Base-by-base conservation (phyloP, 2,797 vertebrate genomes). In the Enteromius radiatus region DNA sequence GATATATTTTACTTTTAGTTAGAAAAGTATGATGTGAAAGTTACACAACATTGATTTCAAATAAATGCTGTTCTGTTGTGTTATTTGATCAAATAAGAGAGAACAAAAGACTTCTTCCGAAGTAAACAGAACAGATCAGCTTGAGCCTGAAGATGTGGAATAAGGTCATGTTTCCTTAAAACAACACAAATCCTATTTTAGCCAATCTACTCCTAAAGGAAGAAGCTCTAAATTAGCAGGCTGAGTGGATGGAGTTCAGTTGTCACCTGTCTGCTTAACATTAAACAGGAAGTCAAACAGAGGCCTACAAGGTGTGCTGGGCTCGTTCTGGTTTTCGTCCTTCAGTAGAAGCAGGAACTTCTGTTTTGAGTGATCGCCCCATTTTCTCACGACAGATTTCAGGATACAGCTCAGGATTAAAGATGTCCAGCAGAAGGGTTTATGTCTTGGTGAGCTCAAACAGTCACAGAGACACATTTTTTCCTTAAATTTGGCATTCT, bases 311-410 rank as follows among this genome's bases (percentile, higher is more conserved):
- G 68, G 74, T 85, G 45, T 63, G 74, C 49, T 80, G 43, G 33
- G 78, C 70, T 28, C 59, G 74, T 65, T 84, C 77, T 88, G 84
- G 85, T 88, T 88, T 89, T 84, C 65, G 84, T 86, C 84, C 79
- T 41, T 80, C 41, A 79, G 47, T 82, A 78, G 76, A 78, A 78
- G 80, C 80, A 65, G 61, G 73, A 82, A 88, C 84, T 86, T 85
- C 83, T 90, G 76, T 88, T 88, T 79, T 90, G 84, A 92, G 83
- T 86, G 91, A 89, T 91, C 73, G 83, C 76, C 61, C 71, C 49
- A 56, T 83, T 78, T 74, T 76, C 68, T 78, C 77, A 67, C 61
- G 76, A 87, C 87, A 90, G 81, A 86, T 78, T 85, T 89, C 86
- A 86, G 84, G 83, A 87, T 41, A 76, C 88, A 88, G 88, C 85